Evolutionary conservation across 2,113 vertebrate species (phyloP).

Genomic region (Eleginops maclovinus): DNA sequence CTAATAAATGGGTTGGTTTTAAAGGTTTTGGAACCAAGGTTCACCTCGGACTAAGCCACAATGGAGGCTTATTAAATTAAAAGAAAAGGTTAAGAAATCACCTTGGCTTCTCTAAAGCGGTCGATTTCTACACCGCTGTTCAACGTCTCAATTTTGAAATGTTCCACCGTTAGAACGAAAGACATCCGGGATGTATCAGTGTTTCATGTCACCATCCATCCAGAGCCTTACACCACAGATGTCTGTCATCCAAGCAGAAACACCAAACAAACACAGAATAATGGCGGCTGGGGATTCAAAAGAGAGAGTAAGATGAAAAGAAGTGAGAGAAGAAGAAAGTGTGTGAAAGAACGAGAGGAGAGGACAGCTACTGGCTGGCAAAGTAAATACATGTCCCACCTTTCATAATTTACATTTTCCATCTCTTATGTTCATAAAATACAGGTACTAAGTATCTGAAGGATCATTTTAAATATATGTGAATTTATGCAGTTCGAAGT

Average conservation of each 20-base stretch:
- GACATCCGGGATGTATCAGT: neutral
- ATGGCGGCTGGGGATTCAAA: constrained; percentile 35
- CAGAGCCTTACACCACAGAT: constrained; percentile 25
- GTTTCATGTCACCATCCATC: constrained; percentile 8
- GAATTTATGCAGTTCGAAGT: constrained; percentile 8
- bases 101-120: constrained; percentile 5
- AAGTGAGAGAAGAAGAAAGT: constrained; percentile 17
- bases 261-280: constrained; percentile 61
- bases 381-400: constrained; percentile 31
- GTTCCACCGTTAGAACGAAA: constrained; percentile 27
- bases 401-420: constrained; percentile 21
- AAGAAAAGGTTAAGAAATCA: constrained; percentile 27
- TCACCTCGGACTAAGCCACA: constrained; percentile 15
- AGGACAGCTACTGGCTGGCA: constrained; percentile 32
- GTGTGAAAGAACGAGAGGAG: constrained; percentile 13
- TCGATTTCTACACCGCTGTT: constrained; percentile 33
- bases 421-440: constrained; percentile 1
- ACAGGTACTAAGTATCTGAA: neutral
- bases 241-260: constrained; percentile 51
- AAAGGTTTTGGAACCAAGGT: constrained; percentile 34
- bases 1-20: neutral
- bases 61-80: constrained; percentile 9
- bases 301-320: neutral
- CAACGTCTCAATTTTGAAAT: constrained; percentile 41
- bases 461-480: neutral